phyloP scores from a whole-genome alignment of 2,888 invertebrate species.

The Ormyrus pomaceus region DNA sequence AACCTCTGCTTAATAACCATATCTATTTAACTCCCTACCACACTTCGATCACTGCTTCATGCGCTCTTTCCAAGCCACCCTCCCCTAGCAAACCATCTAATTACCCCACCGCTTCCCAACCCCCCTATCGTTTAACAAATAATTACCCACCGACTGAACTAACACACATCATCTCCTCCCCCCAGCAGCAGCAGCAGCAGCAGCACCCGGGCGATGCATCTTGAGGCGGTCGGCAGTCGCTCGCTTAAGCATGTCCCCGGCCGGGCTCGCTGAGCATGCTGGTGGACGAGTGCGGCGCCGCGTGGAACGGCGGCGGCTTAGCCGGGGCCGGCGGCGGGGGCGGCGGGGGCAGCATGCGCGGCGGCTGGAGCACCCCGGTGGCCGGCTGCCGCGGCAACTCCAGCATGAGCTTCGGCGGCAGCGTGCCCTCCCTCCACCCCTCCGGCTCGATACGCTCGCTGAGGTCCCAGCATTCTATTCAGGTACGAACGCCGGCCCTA shows the following conservation, averaged over 20 bases:
- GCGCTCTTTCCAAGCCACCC: too few relatives aligned
- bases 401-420: slow-evolving; percentile 72
- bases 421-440: slow-evolving; percentile 72
- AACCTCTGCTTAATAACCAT: too few relatives aligned
- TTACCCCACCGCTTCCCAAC: too few relatives aligned
- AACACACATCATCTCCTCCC: background rate
- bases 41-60: too few relatives aligned
- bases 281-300: slow-evolving; percentile 68
- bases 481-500: slow-evolving; percentile 63
- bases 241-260: background rate
- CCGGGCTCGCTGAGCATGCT: slow-evolving; percentile 65
- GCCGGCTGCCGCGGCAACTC: slow-evolving; percentile 70
- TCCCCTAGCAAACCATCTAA: too few relatives aligned
- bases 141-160: too few relatives aligned
- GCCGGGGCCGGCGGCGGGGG: slow-evolving; percentile 5
- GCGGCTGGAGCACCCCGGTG: slow-evolving; percentile 71
- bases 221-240: background rate
- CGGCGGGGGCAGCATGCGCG: slow-evolving; percentile 58
- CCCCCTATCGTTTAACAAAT: too few relatives aligned
- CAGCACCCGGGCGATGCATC: background rate
- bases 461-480: slow-evolving; percentile 71
- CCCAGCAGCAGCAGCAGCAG: background rate
- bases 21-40: too few relatives aligned
- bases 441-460: slow-evolving; percentile 71
- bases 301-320: too few relatives aligned